Base-by-base conservation (phyloP, 1,140 invertebrate genomes). In the Aethina tumida region DNA sequence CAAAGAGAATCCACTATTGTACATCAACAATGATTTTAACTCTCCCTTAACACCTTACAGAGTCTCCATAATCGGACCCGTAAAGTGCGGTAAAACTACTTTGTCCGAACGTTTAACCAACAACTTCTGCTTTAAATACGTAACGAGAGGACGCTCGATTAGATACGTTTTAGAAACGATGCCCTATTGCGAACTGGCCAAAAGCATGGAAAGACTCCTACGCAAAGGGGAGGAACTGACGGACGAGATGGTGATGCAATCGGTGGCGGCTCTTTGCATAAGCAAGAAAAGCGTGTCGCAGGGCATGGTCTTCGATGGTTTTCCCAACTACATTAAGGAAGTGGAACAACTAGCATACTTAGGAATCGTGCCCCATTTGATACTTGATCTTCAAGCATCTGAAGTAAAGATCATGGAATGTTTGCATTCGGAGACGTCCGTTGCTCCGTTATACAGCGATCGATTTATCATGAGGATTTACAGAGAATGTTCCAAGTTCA, bases 1-100 rank as follows among this genome's bases (percentile, higher is more conserved):
- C 50, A 51, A 60, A 36, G 47, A 52, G 7, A 56, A 74, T 50
- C 68, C 71, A 4, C 47, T 74, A 12, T 69, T 67, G 50, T 77
- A 74, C 50, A 53, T 67, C 14, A 31, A 45, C 20, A 42, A 45
- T 37, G 41, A 58, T 4, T 59, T 69, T 7, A 49, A 52, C 6
- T 68, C 64, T 49, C 55, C 63, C 4, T 41, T 67, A 32, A 56
- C 69, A 37, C 81, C 85, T 4, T 63, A 81, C 30, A 68, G 79
- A 46, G 71, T 93, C 14, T 79, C 77, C 19, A 65, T 93, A 21
- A 81, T 88, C 35, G 89, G 89, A 1, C 81, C 85, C 5, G 80
- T 84, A 24, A 88, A 86, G 65, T 81, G 79, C 18, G 89, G 89
- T 2, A 92, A 91, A 66, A 78, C 77, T 14, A 77, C 75, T 7